phyloP scores from a whole-genome alignment of 2,888 invertebrate species.

The Choristoneura rosaceana region DNA sequence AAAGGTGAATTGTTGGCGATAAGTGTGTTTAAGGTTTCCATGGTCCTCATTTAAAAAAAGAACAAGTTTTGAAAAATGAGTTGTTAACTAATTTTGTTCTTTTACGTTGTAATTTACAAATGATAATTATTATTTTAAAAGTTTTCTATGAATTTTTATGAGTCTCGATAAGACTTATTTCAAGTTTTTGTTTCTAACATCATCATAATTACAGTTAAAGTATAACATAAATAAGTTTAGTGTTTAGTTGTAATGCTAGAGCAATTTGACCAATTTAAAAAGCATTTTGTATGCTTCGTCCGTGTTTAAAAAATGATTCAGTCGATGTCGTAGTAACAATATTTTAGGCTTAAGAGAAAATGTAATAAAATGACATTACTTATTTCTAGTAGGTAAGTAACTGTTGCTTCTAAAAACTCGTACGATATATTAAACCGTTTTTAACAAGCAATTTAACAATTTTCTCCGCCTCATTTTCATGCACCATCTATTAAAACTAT shows the following conservation, averaged over 20 bases:
- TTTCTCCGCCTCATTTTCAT: slow-evolving; percentile 17
- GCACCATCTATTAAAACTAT: slow-evolving; percentile 32
- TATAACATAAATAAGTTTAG: background rate
- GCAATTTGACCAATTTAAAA: background rate
- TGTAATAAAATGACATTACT: no score
- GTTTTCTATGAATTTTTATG: background rate
- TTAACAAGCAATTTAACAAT: slow-evolving; percentile 24
- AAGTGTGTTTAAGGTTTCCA: background rate
- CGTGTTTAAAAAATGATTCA: background rate
- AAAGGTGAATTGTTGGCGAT: slow-evolving; percentile 14
- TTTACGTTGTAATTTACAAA: background rate
- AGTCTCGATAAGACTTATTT: no score
- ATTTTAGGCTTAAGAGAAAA: no score
- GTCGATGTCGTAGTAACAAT: background rate
- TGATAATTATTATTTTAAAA: background rate
- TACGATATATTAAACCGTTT: background rate
- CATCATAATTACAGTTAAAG: background rate
- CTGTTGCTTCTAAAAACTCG: background rate
- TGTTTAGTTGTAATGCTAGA: background rate
- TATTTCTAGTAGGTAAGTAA: background rate
- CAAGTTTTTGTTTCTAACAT: background rate
- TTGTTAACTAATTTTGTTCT: background rate
- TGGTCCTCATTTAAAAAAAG: background rate
- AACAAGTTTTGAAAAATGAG: background rate
- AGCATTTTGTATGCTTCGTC: background rate